Evolutionary conservation across 2,113 vertebrate genomes (phyloP).

Genomic region (Electrona antarctica): DNA sequence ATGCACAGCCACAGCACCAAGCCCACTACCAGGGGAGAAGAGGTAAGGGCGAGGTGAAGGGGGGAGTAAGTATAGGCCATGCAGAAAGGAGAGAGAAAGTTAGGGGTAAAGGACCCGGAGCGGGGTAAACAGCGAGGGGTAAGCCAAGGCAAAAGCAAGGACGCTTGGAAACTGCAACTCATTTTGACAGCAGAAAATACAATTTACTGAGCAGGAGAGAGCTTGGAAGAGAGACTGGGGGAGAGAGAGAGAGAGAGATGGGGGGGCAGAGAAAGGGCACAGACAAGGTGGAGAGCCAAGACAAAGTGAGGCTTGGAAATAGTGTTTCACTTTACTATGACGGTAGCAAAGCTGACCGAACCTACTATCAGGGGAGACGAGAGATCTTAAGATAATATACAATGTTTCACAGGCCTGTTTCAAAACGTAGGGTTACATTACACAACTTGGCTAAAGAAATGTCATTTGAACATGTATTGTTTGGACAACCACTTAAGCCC

Average conservation of each 20-base stretch:
- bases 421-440: too few species aligned
- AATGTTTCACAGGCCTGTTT: too few species aligned
- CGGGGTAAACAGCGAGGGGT: too few species aligned
- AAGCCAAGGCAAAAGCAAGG: too few species aligned
- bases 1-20: too few species aligned
- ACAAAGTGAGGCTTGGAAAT: constrained; percentile 40
- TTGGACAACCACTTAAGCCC: too few species aligned
- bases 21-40: too few species aligned
- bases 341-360: constrained; percentile 24
- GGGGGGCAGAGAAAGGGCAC: constrained; percentile 25
- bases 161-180: constrained; percentile 33
- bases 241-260: constrained; percentile 10
- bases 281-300: constrained; percentile 40
- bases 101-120: neutral
- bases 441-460: too few species aligned
- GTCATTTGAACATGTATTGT: too few species aligned
- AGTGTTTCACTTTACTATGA: constrained; percentile 35
- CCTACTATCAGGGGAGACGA: constrained; percentile 31
- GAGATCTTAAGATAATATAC: neutral
- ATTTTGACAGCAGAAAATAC: neutral
- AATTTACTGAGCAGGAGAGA: neutral
- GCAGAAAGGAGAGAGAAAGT: neutral
- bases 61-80: neutral
- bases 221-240: constrained; percentile 1
- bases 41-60: too few species aligned